Evolutionary conservation across 2,113 vertebrate genomes (phyloP).

Genomic region (Condylura cristata): DNA sequence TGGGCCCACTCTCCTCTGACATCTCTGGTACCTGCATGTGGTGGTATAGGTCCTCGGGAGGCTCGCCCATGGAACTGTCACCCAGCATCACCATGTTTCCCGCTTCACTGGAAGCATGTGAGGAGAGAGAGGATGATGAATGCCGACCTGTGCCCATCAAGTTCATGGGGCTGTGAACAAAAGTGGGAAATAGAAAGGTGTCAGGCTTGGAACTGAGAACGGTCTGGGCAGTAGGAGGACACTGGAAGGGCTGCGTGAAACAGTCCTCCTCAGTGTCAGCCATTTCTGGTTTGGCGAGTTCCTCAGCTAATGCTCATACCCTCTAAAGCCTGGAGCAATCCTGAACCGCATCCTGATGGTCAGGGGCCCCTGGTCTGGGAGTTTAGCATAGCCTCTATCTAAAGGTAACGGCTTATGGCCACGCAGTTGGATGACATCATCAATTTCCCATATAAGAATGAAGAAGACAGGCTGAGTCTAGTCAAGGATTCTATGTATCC

Average conservation of each 20-base stretch:
- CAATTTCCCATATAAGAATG: background rate
- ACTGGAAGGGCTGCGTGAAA: background rate
- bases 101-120: constrained; percentile 95
- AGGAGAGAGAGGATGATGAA: constrained; percentile 96
- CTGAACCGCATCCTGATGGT: background rate
- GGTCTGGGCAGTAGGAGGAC: background rate
- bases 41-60: constrained; percentile 92
- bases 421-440: background rate
- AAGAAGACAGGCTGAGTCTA: background rate
- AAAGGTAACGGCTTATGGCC: background rate
- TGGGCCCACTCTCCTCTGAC: background rate
- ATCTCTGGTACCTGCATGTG: constrained; percentile 92
- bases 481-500: background rate
- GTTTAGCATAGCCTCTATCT: background rate
- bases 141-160: constrained; percentile 94
- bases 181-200: constrained; percentile 71
- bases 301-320: background rate
- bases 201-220: constrained; percentile 25
- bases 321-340: background rate
- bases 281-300: background rate
- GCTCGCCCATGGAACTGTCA: constrained; percentile 92
- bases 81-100: constrained; percentile 94
- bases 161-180: constrained; percentile 92
- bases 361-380: background rate
- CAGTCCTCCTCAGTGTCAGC: background rate